These are phyloP conservation scores for Cotesia congregata DNA, from an alignment of 2,888 invertebrate species.

Conservation along the genomic window DNA sequence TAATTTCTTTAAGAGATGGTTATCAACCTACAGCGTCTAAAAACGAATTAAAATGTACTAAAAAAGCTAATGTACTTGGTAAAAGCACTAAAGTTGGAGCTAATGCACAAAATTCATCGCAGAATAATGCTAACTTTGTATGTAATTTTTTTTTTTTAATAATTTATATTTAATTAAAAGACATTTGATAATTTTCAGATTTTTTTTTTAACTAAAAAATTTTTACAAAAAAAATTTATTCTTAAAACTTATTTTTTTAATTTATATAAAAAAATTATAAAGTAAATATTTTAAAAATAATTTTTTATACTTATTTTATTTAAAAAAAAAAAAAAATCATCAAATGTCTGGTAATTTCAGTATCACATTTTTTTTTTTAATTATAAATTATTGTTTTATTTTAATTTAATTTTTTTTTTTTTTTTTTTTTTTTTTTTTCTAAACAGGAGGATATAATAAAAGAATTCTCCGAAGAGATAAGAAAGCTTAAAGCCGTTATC, in stretches of 20 bases:
- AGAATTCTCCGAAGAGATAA: constrained; percentile 89
- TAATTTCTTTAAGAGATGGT: constrained; percentile 91
- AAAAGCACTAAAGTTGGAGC: constrained; percentile 72
- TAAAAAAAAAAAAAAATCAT: too few relatives aligned
- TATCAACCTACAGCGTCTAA: constrained; percentile 75
- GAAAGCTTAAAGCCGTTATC: constrained; percentile 93
- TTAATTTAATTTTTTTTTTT: constrained; percentile 3
- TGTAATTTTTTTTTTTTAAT: constrained; percentile 30
- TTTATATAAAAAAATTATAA: too few relatives aligned
- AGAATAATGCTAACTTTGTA: constrained; percentile 57
- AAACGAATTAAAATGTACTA: constrained; percentile 80
- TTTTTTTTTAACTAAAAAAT: too few relatives aligned
- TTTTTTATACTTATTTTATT: too few relatives aligned
- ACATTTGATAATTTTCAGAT: neutral
- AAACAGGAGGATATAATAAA: constrained; percentile 82
- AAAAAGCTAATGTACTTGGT: constrained; percentile 87
- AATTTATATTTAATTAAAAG: neutral
- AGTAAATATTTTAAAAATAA: too few relatives aligned
- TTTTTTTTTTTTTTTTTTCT: constrained; percentile 1
- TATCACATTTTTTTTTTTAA: neutral
- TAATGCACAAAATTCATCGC: constrained; percentile 49
- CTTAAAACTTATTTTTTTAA: too few relatives aligned
- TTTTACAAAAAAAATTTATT: too few relatives aligned
- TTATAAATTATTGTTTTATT: neutral
- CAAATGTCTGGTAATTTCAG: too few relatives aligned